phyloP scores from a whole-genome alignment of 2,888 invertebrate genomes.

The Acronicta leporina region DNA sequence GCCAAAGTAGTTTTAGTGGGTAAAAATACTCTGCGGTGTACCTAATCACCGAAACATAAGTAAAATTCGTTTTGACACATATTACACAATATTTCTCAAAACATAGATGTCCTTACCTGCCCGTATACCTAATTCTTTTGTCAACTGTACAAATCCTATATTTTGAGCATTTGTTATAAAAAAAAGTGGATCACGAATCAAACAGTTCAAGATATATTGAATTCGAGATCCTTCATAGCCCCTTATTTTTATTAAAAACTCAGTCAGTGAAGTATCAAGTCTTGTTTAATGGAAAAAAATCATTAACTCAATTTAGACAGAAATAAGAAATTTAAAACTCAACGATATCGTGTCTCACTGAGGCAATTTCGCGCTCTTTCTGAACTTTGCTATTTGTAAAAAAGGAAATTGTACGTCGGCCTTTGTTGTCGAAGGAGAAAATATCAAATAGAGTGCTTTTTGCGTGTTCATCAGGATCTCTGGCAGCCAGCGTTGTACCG shows the following conservation, averaged over 20 bases:
- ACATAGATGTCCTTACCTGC: no score
- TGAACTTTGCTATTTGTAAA: constrained; percentile 57
- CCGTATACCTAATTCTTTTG: no score
- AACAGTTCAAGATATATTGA: constrained; percentile 18
- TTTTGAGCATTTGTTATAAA: constrained; percentile 12
- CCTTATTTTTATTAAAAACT: constrained; percentile 26
- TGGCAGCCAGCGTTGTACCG: constrained; percentile 56
- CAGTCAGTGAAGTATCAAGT: constrained; percentile 11
- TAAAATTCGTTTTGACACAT: no score
- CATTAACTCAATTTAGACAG: constrained; percentile 19
- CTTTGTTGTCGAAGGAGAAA: constrained; percentile 48
- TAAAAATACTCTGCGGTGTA: no score
- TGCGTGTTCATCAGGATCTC: constrained; percentile 57
- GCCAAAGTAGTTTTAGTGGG: no score
- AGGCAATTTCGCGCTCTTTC: constrained; percentile 39
- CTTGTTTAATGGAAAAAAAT: constrained; percentile 20
- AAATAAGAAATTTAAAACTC: constrained; percentile 45
- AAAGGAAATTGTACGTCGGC: constrained; percentile 49
- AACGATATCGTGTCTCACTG: constrained; percentile 39
- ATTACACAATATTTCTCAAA: no score
- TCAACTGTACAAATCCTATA: constrained; percentile 6
- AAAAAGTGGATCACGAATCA: constrained; percentile 20
- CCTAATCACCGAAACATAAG: no score
- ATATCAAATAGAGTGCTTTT: constrained; percentile 53
- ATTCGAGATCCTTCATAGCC: constrained; percentile 6